Evolutionary conservation across 2,888 invertebrate genomes (phyloP), one percentile per base, ranked within the genome.

Genomic region (Trilocha varians): DNA sequence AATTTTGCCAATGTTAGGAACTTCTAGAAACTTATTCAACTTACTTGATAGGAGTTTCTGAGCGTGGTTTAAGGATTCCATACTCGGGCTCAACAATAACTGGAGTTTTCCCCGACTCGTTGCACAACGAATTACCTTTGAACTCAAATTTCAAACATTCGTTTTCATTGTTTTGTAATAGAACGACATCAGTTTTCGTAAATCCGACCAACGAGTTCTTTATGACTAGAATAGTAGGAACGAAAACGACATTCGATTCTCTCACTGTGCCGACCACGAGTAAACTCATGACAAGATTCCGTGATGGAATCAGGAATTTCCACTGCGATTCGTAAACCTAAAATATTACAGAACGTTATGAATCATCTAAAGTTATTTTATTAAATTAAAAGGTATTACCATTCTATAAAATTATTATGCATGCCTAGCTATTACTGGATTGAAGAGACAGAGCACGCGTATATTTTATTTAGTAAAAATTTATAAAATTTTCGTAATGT

Each of bases 271-370:
- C 91, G 14, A 90, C 90, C 11, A 93, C 77, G 14, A 92, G 62
- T 59, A 93, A 86, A 45, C 84, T 70, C 39, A 87, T 85, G 17
- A 74, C 70, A 38, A 91, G 70, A 48, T 87, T 74, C 60, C 89
- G 83, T 40, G 83, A 73, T 2, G 88, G 87, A 52, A 92, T 89
- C 13, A 69, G 59, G 55, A 92, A 91, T 50, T 79, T 86, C 90
- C 91, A 92, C 59, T 89, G 88, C 0, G 89, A 90, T 70, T 92
- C 91, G 47, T 88, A 89, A 3, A 85, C 73, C 63, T 84, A 41
- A 50, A 52, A 50, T 40, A 17, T 15, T 14, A 37, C 33, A 45
- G 18, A 25, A 25, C 6, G 6, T n/a, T n/a, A n/a, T n/a, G n/a
- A n/a, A n/a, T n/a, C n/a, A n/a, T n/a, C n/a, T n/a, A n/a, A n/a